Conservation (phyloP, 2,113 vertebrate species). For the Anarrhichthys ocellatus region DNA sequence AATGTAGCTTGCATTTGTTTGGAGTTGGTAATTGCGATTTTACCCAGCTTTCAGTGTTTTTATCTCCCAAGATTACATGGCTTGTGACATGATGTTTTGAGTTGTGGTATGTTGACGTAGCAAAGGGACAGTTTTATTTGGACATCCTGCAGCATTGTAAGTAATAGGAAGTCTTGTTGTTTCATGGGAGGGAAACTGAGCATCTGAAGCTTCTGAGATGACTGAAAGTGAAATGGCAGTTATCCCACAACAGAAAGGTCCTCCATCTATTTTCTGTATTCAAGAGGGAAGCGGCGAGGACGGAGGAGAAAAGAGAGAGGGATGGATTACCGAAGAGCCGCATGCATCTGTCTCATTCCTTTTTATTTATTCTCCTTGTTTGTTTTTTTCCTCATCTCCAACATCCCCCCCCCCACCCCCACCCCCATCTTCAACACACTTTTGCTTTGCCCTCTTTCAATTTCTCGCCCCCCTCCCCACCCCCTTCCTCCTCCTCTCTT, state of each 20-base stretch:
- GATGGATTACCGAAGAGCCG: constrained; percentile 75
- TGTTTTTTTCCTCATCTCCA: constrained; percentile 70
- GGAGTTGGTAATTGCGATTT: constrained; percentile 10
- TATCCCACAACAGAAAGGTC: constrained; percentile 69
- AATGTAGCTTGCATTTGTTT: constrained; percentile 17
- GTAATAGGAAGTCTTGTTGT: constrained; percentile 40
- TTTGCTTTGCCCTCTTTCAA: constrained; percentile 76
- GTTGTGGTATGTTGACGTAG: not conserved
- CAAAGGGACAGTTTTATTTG: constrained; percentile 8
- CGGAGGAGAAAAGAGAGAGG: constrained; percentile 24
- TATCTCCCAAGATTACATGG: not conserved
- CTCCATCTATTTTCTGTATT: constrained; percentile 54
- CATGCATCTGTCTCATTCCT: constrained; percentile 80
- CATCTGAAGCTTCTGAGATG: constrained; percentile 51
- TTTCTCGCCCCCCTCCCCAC: constrained; percentile 30
- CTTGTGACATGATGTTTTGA: constrained; percentile 11
- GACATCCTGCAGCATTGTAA: constrained; percentile 12
- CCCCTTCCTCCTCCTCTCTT: constrained; percentile 48
- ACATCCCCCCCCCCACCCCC: constrained; percentile 39
- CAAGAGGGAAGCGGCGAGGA: constrained; percentile 17
- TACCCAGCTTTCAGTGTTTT: not conserved
- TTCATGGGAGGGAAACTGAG: constrained; percentile 40
- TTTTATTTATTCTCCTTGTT: constrained; percentile 83
- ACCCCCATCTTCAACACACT: constrained; percentile 77
- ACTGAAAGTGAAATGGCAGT: constrained; percentile 78